These are phyloP conservation scores for Drosophila sp. DNA, from an alignment of 1,140 invertebrate species.

Conservation along the genomic window DNA sequence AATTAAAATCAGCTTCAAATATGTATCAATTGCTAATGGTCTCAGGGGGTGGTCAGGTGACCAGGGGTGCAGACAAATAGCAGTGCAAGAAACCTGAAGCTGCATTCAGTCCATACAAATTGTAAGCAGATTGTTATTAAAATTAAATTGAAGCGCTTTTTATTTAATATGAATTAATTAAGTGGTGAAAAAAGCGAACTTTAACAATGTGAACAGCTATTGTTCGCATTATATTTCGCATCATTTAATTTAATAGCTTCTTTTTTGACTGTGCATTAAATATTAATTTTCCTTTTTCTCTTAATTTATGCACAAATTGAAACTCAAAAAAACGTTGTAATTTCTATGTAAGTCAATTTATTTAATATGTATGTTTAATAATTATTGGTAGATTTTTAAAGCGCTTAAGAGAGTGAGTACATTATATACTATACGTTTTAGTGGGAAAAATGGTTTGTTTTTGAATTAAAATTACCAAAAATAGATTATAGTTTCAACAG, in stretches of 20 bases:
- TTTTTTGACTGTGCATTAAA: slow-evolving; percentile 16
- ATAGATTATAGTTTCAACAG: too few species aligned
- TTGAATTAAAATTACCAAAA: too few species aligned
- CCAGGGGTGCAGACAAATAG: neutral
- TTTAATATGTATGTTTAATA: slow-evolving; percentile 21
- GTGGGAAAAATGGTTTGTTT: too few species aligned
- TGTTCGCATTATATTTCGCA: slow-evolving; percentile 13
- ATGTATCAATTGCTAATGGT: slow-evolving; percentile 38
- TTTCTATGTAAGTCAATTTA: slow-evolving; percentile 31
- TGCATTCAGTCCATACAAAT: slow-evolving; percentile 1
- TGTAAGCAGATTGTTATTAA: slow-evolving; percentile 28
- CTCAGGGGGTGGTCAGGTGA: neutral
- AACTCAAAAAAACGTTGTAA: neutral
- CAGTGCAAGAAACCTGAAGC: slow-evolving; percentile 6
- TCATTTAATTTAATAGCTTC: slow-evolving; percentile 27
- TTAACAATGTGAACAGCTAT: slow-evolving; percentile 18
- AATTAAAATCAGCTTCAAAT: slow-evolving; percentile 72
- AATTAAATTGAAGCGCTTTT: slow-evolving; percentile 21
- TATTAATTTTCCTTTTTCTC: slow-evolving; percentile 9
- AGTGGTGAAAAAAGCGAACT: slow-evolving; percentile 22
- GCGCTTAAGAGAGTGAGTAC: neutral
- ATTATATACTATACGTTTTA: too few species aligned
- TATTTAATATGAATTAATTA: slow-evolving; percentile 53
- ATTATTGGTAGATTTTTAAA: neutral
- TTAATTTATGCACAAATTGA: slow-evolving; percentile 8